Conservation (phyloP, 2,888 invertebrate genomes). For the Dysmachus trigonus region DNA sequence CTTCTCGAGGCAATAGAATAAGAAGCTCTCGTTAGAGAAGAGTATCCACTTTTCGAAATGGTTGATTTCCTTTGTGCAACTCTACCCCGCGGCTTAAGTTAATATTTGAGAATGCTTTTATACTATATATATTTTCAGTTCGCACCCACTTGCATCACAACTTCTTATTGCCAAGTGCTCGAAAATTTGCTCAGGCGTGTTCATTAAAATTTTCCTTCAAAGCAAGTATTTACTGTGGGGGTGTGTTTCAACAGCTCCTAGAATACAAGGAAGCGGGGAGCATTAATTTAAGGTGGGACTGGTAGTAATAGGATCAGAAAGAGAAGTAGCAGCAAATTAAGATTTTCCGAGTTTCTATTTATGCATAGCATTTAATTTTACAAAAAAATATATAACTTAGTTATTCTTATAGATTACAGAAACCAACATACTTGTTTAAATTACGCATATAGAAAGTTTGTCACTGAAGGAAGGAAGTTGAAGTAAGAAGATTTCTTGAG, state of each 20-base stretch:
- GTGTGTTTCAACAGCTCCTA: background rate
- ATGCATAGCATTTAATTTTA: too few relatives aligned
- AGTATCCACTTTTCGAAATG: background rate
- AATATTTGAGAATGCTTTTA: background rate
- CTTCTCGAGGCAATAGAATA: background rate
- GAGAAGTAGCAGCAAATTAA: background rate
- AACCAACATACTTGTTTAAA: too few relatives aligned
- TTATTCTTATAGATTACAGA: too few relatives aligned
- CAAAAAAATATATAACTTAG: too few relatives aligned
- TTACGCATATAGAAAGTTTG: too few relatives aligned
- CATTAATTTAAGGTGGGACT: background rate
- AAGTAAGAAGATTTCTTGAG: too few relatives aligned
- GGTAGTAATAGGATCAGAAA: background rate
- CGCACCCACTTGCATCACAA: background rate
- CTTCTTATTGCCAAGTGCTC: background rate
- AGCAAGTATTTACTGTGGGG: background rate
- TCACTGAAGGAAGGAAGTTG: too few relatives aligned
- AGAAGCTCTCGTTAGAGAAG: background rate
- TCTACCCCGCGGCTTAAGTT: background rate
- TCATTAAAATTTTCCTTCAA: background rate
- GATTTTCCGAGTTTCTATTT: background rate
- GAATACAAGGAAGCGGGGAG: background rate
- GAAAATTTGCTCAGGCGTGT: background rate
- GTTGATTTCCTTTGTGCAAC: constrained; percentile 7
- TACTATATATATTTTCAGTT: background rate